Evolutionary conservation across 2,888 invertebrate genomes (phyloP).

Genomic region (Catocala fraxini): DNA sequence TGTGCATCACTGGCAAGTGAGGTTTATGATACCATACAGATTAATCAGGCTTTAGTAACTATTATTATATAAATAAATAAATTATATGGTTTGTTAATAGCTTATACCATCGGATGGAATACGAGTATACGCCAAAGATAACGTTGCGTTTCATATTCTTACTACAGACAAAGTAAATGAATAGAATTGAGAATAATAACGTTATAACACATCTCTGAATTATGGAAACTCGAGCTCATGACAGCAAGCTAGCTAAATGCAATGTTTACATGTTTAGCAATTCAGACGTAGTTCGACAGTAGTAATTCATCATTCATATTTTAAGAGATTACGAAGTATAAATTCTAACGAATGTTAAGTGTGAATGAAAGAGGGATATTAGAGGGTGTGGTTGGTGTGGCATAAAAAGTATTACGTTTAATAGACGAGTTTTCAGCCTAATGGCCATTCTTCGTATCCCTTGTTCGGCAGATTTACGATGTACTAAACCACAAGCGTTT

Average conservation of each 20-base stretch:
- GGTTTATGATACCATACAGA: no score
- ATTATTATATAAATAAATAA: no score
- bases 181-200: no score
- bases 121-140: no score
- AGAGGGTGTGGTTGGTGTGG: constrained; percentile 22
- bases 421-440: constrained; percentile 60
- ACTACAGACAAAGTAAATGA: no score
- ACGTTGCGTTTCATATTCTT: no score
- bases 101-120: no score
- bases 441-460: constrained; percentile 61
- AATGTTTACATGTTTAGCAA: constrained; percentile 2
- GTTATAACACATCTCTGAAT: not conserved
- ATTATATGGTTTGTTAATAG: no score
- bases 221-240: not conserved
- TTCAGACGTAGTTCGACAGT: constrained; percentile 9
- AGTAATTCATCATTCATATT: constrained; percentile 7
- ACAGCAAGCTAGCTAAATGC: not conserved
- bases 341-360: not conserved
- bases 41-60: no score
- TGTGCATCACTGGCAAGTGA: no score
- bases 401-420: constrained; percentile 51
- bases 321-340: constrained; percentile 10
- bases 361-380: constrained; percentile 10
- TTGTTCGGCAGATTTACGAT: constrained; percentile 72
- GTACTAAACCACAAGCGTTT: constrained; percentile 68